Base-by-base conservation (phyloP, 2,797 vertebrate species). In the Lithobates sylvaticus region DNA sequence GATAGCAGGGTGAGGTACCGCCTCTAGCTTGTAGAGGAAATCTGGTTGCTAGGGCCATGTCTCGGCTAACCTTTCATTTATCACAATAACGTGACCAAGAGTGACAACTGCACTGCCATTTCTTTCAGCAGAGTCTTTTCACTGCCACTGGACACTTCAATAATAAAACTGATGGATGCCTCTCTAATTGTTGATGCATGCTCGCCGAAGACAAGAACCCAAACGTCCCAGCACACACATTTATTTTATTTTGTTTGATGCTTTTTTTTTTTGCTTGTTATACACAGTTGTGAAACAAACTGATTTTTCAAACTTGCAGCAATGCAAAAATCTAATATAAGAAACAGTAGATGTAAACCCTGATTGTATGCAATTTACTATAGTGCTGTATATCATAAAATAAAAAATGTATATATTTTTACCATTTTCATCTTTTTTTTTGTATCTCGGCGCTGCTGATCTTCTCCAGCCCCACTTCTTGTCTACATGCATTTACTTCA, bases 41-140 rank as follows among this genome's bases (percentile, higher is more conserved):
- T 32, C 65, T 71, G 84, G 77, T 72, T 76, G 82, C 76, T 26
- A 84, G 65, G 74, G 89, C 86, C 84, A 10, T 44, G 70, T 88
- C 88, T 86, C 70, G 84, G 81, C 86, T 50, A 5, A 83, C 88
- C 88, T 85, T 88, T 79, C 84, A 88, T 89, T 78, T 81, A 88
- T 75, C 90, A 34, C 34, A 77, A 86, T 82, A 89, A 75, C 88
- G 4, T 0, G 83, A 87, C 81, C 78, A 76, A 78, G 54, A 90
- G 64, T 88, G 92, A 84, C 42, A 83, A 89, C 0, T 21, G 5
- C 0, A 61, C 0, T 27, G 84, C 83, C 81, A 0, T 32, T 82
- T 89, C 80, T 85, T 75, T 78, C 50, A 81, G 80, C 32, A 15
- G 15, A 4, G 64, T 18, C 85, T 36, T 77, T 86, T 88, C 78